Percentiles rank a stretch among this genome's conserved stretches.
These are phyloP conservation scores for Scaptomyza caliginosa DNA, from an alignment of 2,888 invertebrate genomes.

Conservation along the genomic window DNA sequence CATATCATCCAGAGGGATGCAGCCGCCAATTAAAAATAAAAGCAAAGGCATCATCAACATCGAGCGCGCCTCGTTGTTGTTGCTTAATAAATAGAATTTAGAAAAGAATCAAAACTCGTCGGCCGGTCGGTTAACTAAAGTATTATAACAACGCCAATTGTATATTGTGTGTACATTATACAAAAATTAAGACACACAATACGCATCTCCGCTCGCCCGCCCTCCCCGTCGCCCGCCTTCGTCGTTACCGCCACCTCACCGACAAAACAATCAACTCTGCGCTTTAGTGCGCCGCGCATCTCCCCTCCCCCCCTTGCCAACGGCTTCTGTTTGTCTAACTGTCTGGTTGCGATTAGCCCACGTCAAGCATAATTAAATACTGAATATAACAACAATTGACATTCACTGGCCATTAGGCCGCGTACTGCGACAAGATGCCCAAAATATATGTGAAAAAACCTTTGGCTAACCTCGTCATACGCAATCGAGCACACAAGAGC, in stretches of 20 bases:
- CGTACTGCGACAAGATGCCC: constrained; percentile 79
- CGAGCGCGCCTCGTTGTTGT: constrained; percentile 60
- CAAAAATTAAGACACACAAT: constrained; percentile 3
- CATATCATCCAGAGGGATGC: constrained; percentile 45
- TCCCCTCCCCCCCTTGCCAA: too few relatives aligned
- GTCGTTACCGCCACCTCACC: background rate
- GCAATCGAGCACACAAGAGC: constrained; percentile 94
- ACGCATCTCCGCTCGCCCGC: background rate
- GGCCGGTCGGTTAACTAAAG: constrained; percentile 13
- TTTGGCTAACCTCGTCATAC: constrained; percentile 92
- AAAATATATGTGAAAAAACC: constrained; percentile 87
- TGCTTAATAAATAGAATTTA: constrained; percentile 51
- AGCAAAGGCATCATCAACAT: constrained; percentile 53
- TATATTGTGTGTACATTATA: constrained; percentile 54
- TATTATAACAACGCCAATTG: constrained; percentile 35
- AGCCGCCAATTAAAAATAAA: constrained; percentile 58
- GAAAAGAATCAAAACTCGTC: constrained; percentile 14
- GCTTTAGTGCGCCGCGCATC: background rate
- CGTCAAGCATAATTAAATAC: constrained; percentile 4
- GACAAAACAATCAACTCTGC: constrained; percentile 12
- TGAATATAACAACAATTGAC: constrained; percentile 3
- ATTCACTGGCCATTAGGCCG: constrained; percentile 35
- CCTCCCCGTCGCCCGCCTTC: constrained; percentile 17
- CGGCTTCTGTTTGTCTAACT: constrained; percentile 10
- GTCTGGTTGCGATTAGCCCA: constrained; percentile 17